Percentiles rank a stretch among this genome's conserved stretches.
phyloP scores from a whole-genome alignment of 2,797 vertebrate genomes.

The Periparus ater region DNA sequence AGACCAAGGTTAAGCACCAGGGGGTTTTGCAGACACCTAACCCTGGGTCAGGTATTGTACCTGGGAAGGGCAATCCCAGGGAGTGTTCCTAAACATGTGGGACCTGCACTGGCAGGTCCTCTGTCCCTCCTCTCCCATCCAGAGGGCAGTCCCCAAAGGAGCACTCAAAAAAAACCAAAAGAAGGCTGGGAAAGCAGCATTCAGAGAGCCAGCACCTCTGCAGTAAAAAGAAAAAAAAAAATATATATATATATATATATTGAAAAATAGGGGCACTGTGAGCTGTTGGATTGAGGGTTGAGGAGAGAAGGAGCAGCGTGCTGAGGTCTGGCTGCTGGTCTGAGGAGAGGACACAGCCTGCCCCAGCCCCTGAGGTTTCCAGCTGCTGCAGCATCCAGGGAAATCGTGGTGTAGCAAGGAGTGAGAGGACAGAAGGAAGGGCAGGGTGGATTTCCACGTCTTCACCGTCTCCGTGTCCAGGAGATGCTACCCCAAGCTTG shows the following conservation, averaged over 20 bases:
- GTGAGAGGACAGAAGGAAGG: not conserved
- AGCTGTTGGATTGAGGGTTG: not conserved
- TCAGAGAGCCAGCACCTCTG: not conserved
- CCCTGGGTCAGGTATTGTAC: not conserved
- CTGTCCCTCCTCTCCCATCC: not conserved
- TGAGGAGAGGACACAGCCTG: constrained; percentile 7
- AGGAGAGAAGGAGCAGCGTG: accelerated
- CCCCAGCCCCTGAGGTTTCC: constrained; percentile 45
- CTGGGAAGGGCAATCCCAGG: not conserved
- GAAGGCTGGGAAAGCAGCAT: not conserved
- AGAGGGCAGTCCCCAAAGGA: not conserved
- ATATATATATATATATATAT: no score
- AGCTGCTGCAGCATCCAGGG: not conserved
- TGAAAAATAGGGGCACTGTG: not conserved
- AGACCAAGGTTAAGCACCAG: not conserved
- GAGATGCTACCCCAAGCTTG: accelerated
- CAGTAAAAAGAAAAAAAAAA: not conserved
- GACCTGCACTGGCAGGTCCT: not conserved
- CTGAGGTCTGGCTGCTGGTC: constrained; percentile 39
- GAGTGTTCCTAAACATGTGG: accelerated
- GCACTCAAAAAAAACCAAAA: not conserved
- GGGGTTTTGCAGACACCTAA: not conserved
- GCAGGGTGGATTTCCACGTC: not conserved
- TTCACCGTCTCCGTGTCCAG: not conserved
- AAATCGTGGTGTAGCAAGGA: not conserved